A percentile compares a stretch with the other conserved stretches of the same genome.
Conservation (phyloP, 92 coral and sea anemone genomes). For the Plumapathes pennacea region DNA sequence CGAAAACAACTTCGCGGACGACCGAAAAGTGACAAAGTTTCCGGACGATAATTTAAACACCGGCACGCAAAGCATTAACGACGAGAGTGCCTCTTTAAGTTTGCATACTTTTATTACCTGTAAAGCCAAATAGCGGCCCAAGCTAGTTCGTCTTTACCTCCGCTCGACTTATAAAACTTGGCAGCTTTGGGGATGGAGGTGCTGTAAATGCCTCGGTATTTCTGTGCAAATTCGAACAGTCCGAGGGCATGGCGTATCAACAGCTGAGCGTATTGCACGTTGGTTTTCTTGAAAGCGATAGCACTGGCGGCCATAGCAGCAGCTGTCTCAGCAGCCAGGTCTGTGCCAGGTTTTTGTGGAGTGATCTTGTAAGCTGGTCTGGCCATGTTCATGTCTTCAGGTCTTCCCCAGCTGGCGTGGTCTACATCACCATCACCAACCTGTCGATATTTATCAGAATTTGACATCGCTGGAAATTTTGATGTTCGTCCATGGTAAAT, state of each 20-base stretch:
- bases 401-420: slow-evolving; percentile 78
- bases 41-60: too few species aligned
- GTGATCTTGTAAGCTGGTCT: slow-evolving; percentile 73
- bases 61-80: too few species aligned
- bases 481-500: too few species aligned
- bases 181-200: slow-evolving; percentile 50
- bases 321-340: slow-evolving; percentile 70
- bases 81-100: too few species aligned
- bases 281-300: slow-evolving; percentile 20
- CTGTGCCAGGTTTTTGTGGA: slow-evolving; percentile 58
- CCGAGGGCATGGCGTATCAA: slow-evolving; percentile 66
- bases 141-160: slow-evolving; percentile 61
- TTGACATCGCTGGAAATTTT: background rate
- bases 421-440: slow-evolving; percentile 68
- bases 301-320: slow-evolving; percentile 56
- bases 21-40: too few species aligned
- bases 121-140: slow-evolving; percentile 81
- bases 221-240: slow-evolving; percentile 54
- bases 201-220: slow-evolving; percentile 48
- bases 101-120: slow-evolving; percentile 46
- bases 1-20: too few species aligned
- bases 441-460: slow-evolving; percentile 5
- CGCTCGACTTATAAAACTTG: slow-evolving; percentile 37
- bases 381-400: slow-evolving; percentile 68
- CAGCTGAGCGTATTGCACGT: slow-evolving; percentile 1